Percentiles rank a stretch among this genome's conserved stretches.
These are phyloP conservation scores for Siniperca scherzeri DNA, from an alignment of 2,797 vertebrate species.

Conservation along the genomic window DNA sequence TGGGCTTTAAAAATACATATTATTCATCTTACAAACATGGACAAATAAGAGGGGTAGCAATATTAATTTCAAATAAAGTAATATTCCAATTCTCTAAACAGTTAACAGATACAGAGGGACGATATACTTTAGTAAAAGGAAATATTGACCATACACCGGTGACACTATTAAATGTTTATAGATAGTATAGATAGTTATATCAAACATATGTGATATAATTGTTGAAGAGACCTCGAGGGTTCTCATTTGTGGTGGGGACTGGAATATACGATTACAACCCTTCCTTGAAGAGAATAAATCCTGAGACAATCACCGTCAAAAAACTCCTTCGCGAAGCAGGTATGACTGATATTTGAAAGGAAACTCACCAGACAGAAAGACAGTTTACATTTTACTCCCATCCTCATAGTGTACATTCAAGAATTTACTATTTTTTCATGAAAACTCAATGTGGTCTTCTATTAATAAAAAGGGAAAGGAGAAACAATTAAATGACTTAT, in stretches of 20 bases:
- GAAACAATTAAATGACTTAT: neutral
- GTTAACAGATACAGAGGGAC: neutral
- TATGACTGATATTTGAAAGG: neutral
- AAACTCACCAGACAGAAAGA: neutral
- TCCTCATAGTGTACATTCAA: neutral
- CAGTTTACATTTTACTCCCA: neutral
- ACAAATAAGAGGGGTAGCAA: neutral
- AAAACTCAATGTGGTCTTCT: neutral
- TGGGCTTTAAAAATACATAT: neutral
- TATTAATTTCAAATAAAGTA: conserved; percentile 1
- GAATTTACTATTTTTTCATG: conserved; percentile 7
- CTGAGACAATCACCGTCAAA: neutral
- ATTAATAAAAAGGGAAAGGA: neutral
- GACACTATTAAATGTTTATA: conserved; percentile 5
- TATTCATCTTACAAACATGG: neutral
- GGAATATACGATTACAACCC: neutral
- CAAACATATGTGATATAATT: neutral
- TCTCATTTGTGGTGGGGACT: neutral
- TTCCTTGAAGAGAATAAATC: neutral
- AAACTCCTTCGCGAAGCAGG: neutral
- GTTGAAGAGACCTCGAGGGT: neutral
- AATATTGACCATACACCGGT: neutral
- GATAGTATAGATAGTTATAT: neutral
- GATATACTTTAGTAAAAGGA: conserved; percentile 6
- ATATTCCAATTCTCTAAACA: neutral